Base-by-base conservation (phyloP, 1,140 invertebrate genomes). In the Orchesella cincta region DNA sequence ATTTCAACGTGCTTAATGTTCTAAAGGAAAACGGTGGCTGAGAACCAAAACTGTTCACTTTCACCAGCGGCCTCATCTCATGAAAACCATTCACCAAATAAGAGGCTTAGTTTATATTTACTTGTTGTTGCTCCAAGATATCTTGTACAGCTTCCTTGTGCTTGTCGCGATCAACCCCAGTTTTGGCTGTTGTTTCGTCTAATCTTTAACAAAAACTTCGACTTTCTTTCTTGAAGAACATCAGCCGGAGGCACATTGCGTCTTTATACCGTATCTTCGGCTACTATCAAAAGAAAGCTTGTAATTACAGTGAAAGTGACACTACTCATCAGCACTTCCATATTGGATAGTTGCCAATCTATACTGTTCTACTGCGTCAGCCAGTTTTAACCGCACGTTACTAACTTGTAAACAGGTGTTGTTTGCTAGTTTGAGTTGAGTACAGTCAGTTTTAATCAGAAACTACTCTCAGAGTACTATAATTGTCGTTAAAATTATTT, bases 131-230 rank as follows among this genome's bases (percentile, higher is more conserved):
- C 62, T 67, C 33, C 23, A 23, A 12, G 33, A 67, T 31, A 12
- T 67, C 31, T 2, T 67, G 33, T 31, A 67, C 62, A 31, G 28
- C n/a, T 67, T 33, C 23, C 52, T 3, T 57, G 52, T 8, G 39
- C 39, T 57, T n/a, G 62, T 67, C 62, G 62, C 62, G 62, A 31
- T 67, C 62, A 67, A n/a, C 62, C 62, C 62, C 62, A 67, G 26
- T n/a, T n/a, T n/a, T n/a, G n/a, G n/a, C n/a, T n/a, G n/a, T n/a
- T n/a, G n/a, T n/a, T n/a, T n/a, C n/a, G n/a, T n/a, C n/a, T n/a
- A n/a, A n/a, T n/a, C n/a, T n/a, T n/a, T n/a, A n/a, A n/a, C n/a
- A n/a, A n/a, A n/a, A n/a, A n/a, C n/a, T n/a, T n/a, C n/a, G n/a
- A n/a, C n/a, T n/a, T n/a, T n/a, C n/a, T n/a, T n/a, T n/a, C n/a